phyloP scores from a whole-genome alignment of 2,113 vertebrate genomes.

The Pelvicachromis taeniatus region DNA sequence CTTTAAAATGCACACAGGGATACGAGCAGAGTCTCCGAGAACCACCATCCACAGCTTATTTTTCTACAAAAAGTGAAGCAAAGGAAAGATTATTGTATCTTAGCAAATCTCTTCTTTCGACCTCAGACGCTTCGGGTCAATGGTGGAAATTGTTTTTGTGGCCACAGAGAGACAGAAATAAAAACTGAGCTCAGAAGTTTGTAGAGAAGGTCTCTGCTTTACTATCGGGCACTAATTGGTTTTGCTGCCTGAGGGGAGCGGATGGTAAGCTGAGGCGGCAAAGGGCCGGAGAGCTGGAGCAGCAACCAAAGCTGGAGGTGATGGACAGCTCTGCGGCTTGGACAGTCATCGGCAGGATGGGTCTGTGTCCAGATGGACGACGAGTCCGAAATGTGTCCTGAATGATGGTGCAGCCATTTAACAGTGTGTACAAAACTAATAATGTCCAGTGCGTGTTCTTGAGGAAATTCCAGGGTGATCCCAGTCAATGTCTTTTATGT shows the following conservation, averaged over 20 bases:
- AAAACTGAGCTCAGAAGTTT: neutral
- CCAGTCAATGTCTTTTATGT: neutral
- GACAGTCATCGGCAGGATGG: neutral
- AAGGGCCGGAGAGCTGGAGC: neutral
- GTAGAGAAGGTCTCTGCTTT: neutral
- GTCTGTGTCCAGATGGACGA: neutral
- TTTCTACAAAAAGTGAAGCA: neutral
- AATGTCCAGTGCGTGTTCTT: neutral
- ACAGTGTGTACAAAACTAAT: neutral
- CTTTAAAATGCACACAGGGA: neutral
- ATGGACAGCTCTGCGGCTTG: neutral
- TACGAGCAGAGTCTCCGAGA: neutral
- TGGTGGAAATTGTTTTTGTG: constrained; percentile 4
- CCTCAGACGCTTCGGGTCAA: neutral
- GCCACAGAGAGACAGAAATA: neutral
- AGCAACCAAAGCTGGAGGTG: neutral
- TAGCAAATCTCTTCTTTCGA: neutral
- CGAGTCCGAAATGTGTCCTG: neutral
- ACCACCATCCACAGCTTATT: neutral
- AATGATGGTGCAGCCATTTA: neutral
- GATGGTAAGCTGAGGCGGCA: neutral
- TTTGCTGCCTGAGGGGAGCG: constrained; percentile 5
- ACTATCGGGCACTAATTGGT: constrained; percentile 11
- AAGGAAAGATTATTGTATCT: neutral
- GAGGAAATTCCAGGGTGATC: neutral